phyloP scores from a whole-genome alignment of 2,113 vertebrate species.

The Propithecus coquereli region DNA sequence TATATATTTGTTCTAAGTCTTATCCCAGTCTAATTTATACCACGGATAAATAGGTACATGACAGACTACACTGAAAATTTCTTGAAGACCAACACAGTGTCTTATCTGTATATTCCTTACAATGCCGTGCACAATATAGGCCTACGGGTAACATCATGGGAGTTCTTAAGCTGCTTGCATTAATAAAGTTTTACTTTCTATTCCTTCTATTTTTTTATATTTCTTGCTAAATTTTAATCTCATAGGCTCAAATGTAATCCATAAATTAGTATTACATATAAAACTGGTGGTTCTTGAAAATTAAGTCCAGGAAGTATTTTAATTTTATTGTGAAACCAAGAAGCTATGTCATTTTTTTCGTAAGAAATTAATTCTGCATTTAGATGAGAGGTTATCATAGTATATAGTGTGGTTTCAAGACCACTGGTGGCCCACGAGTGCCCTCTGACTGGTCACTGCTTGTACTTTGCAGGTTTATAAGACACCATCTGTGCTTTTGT shows the following conservation, averaged over 20 bases:
- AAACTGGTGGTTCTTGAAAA: conserved; percentile 39
- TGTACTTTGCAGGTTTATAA: neutral
- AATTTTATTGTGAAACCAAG: conserved; percentile 37
- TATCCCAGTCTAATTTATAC: neutral
- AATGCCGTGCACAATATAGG: neutral
- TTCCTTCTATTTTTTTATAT: conserved; percentile 7
- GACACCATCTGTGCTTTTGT: conserved; percentile 54
- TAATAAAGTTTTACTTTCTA: neutral
- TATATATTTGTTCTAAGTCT: neutral
- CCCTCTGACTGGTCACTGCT: neutral
- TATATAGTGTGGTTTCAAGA: neutral
- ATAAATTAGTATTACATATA: neutral
- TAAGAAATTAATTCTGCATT: conserved; percentile 41
- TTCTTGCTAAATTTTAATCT: conserved; percentile 8
- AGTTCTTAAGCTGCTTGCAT: neutral
- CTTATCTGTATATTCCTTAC: neutral
- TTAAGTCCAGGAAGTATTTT: conserved; percentile 16
- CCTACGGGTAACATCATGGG: neutral
- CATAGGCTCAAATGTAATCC: neutral
- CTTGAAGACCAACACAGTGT: neutral
- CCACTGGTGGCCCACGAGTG: neutral
- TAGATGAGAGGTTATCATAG: neutral
- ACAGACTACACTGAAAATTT: neutral
- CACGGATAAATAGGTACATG: neutral
- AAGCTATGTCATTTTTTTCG: neutral